Evolutionary conservation across 2,797 vertebrate genomes (phyloP), one percentile per base, ranked within the genome.

Genomic region (Cossypha heuglini): DNA sequence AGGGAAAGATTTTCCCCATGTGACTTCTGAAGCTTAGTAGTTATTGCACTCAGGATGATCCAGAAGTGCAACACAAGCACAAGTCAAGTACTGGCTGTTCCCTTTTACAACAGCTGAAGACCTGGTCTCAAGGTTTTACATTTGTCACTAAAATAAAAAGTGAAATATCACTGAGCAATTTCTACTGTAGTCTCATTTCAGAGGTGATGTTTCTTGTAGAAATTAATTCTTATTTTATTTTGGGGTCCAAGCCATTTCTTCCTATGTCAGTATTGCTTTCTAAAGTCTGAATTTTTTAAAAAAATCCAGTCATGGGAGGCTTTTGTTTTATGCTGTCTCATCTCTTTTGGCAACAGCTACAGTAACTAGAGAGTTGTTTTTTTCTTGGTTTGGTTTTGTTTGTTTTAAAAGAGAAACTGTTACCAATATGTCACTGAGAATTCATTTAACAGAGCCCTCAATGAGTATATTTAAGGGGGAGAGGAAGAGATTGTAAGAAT

Each of bases 321-420:
- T 92, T 94, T 86, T 82, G n/a, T 61, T 95, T 87, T 67, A 61
- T 80, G 61, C 37, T 22, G 19, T 82, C 42, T 94, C 68, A 52
- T 57, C 37, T 76, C 54, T 78, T 84, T 49, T 54, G 42, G 33
- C 45, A 88, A 81, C 21, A 62, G 31, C 40, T 51, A 63, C 16
- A 78, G 21, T 15, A 86, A 52, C 20, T 33, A 43, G 5, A 74
- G 16, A 43, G 10, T 10, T 72, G 28, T 0, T 43, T 55, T 78
- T 72, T 33, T 16, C 55, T 62, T 29, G 5, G 38, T 80, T 67
- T 40, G 19, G 25, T 74, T 63, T 77, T 55, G 25, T 58, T 91
- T 76, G 35, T 33, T 83, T 63, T 14, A 33, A 11, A 46, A 18
- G 38, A 81, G 14, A 67, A 81, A 71, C 6, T 45, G 9, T 58